A percentile compares a stretch with the other conserved stretches of the same genome.
Evolutionary conservation across 92 coral and sea anemone species (phyloP).

Genomic region (Palythoa heliodiscus): DNA sequence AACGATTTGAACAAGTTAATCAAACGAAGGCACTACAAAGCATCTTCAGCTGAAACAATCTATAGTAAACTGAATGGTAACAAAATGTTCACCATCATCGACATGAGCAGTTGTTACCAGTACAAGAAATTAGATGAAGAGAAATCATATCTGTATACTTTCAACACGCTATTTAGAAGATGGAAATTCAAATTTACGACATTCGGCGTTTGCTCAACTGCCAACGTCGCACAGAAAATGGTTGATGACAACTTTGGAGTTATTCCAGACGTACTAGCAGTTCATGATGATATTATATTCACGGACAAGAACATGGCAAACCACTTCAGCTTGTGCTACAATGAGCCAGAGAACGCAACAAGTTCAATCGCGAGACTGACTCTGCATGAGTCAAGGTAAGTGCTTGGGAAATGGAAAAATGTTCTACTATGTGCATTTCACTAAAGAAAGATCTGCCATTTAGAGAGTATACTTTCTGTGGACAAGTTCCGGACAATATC

Average conservation of each 20-base stretch:
- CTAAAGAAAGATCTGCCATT: too few relatives aligned
- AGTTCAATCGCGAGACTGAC: background rate
- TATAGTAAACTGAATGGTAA: conserved; percentile 46
- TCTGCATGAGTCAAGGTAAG: background rate
- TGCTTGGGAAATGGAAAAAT: background rate
- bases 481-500: too few relatives aligned
- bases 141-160: background rate
- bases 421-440: too few relatives aligned
- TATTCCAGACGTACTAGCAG: background rate
- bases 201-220: background rate
- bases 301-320: conserved; percentile 1
- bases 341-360: conserved; percentile 7
- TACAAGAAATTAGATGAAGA: conserved; percentile 50
- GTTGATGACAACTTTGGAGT: background rate
- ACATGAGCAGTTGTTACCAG: conserved; percentile 59
- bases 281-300: background rate
- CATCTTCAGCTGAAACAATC: conserved; percentile 58
- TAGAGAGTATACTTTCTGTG: too few relatives aligned
- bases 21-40: conserved; percentile 35
- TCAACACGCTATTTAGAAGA: background rate
- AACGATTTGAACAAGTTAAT: conserved; percentile 51
- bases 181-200: background rate
- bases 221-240: background rate
- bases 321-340: background rate
- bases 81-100: conserved; percentile 49